These are phyloP conservation scores for Microcebus jonahi DNA, from an alignment of 2,113 vertebrate genomes.

Conservation along the genomic window DNA sequence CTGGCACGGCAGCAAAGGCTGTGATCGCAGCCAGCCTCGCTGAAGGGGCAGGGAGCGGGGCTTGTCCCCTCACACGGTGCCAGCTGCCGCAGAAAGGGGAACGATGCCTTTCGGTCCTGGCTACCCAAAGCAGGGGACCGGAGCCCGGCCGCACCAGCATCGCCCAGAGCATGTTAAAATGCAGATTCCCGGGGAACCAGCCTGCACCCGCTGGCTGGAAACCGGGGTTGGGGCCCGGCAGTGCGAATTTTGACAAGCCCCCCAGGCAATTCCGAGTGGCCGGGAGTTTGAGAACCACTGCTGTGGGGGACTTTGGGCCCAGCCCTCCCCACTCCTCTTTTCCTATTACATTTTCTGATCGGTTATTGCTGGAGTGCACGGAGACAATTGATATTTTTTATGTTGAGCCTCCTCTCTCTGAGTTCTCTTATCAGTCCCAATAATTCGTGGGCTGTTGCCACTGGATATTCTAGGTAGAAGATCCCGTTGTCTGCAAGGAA, in stretches of 20 bases:
- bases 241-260: background rate
- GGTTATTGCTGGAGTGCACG: background rate
- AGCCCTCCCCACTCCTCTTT: background rate
- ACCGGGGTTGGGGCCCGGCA: background rate
- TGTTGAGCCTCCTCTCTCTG: too few species aligned
- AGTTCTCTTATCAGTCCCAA: background rate
- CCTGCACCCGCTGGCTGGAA: background rate
- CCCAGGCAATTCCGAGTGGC: background rate
- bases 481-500: background rate
- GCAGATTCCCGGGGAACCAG: background rate
- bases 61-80: rapidly evolving
- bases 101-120: rapidly evolving
- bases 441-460: background rate
- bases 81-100: rapidly evolving
- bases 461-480: background rate
- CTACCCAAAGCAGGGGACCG: too few species aligned
- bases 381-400: background rate
- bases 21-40: background rate
- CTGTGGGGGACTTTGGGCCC: background rate
- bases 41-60: rapidly evolving
- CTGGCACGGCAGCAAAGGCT: background rate
- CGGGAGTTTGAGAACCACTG: background rate
- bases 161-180: background rate
- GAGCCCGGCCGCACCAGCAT: background rate
- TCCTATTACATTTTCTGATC: background rate